Base-by-base conservation (phyloP, 2,113 vertebrate species). In the Machaerirhynchus nigripectus region DNA sequence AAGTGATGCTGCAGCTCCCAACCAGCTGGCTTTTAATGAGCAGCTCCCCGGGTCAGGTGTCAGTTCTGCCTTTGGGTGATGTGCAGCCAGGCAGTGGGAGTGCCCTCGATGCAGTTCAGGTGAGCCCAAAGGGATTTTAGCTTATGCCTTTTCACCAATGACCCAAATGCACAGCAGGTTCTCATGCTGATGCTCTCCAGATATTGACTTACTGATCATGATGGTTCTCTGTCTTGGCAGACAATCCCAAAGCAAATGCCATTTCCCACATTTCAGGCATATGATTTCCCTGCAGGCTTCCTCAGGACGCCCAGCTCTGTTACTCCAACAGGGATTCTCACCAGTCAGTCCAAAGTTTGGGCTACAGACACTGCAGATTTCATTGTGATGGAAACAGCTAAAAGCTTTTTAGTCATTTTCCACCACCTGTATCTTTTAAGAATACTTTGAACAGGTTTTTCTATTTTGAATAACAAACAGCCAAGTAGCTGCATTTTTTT, bases 181-280 rank as follows among this genome's bases (percentile, higher is more conserved):
- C 30, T 17, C 3, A 10, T 30, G 37, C 33, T 6, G 2, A 20
- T 44, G 40, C 26, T 55, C 88, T 77, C 59, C 47, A 74, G 56
- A 8, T 37, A 30, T 0, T 0, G 1, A 40, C 22, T 46, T 21
- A 40, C 46, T 11, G 42, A 39, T 27, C 44, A 16, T 3, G n/a
- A 40, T 13, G 24, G 55, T 27, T 56, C 39, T 24, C 39, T 19
- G 16, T 4, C 4, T 21, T 71, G 63, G 76, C 84, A 79, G 70
- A 18, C 26, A 31, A 39, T 26, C 35, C 57, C 74, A 82, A 33
- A 71, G 30, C 12, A 91, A 84, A 67, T 12, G 24, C 9, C 44
- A 63, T 63, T 76, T 21, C 76, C 71, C 26, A 6, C 14, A 22
- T 37, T 49, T 31, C 65, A 79, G 47, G 47, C 7, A 22, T 6